Evolutionary conservation across 92 coral and sea anemone species (phyloP).

Genomic region (Paragorgia papillata): DNA sequence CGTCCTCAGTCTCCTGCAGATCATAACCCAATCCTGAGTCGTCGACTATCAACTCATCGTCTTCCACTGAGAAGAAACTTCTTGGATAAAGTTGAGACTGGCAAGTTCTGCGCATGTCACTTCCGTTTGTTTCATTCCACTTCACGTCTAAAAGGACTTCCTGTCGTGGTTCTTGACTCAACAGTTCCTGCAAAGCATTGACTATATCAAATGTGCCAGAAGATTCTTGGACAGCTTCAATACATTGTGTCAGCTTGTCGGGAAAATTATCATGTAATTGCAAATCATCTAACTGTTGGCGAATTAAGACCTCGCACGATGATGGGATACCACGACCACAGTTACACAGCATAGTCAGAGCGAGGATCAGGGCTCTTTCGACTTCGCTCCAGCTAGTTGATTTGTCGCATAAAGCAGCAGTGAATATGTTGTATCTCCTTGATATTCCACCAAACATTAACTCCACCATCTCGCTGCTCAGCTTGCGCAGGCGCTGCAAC

Average conservation of each 20-base stretch:
- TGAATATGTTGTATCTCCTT: conserved; percentile 62
- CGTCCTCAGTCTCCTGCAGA: not conserved
- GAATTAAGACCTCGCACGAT: conserved; percentile 47
- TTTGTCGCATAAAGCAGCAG: conserved; percentile 41
- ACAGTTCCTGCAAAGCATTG: conserved; percentile 49
- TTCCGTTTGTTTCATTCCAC: conserved; percentile 50
- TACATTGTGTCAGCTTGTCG: conserved; percentile 54
- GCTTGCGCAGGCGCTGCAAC: conserved; percentile 51
- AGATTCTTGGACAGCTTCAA: conserved; percentile 56
- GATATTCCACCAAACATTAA: conserved; percentile 68
- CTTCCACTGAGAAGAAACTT: not conserved
- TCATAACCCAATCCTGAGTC: not conserved
- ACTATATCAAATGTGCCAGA: conserved; percentile 60
- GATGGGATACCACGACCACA: conserved; percentile 73
- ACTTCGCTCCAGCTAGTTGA: conserved; percentile 58
- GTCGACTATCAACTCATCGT: not conserved
- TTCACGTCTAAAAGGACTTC: conserved; percentile 69
- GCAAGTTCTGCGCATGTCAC: not conserved
- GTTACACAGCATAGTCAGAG: conserved; percentile 85
- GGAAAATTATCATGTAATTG: conserved; percentile 41
- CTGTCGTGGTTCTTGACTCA: conserved; percentile 42
- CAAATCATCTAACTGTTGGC: conserved; percentile 43
- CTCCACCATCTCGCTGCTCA: conserved; percentile 62
- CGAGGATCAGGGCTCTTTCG: conserved; percentile 74
- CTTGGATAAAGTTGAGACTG: not conserved